Conservation (phyloP, 2,888 invertebrate species). For the Schrankia costaestrigalis region DNA sequence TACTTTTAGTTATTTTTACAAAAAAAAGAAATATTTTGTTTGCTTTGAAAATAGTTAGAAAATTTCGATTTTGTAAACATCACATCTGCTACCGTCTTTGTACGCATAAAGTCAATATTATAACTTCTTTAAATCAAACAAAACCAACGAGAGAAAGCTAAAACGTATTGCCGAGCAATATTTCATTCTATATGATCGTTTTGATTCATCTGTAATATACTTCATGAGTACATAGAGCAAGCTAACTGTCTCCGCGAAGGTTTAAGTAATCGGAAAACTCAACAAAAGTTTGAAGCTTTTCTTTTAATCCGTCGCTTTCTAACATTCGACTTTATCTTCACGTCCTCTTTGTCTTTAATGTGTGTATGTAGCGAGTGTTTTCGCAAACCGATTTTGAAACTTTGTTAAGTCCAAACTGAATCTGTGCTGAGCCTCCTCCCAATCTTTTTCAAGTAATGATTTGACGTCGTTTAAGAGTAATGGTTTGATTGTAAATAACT, state of each 20-base stretch:
- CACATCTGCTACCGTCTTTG: too few relatives aligned
- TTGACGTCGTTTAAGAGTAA: background rate
- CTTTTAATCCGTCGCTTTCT: constrained; percentile 26
- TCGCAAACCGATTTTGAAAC: constrained; percentile 1
- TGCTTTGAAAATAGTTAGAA: too few relatives aligned
- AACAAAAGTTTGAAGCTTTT: constrained; percentile 16
- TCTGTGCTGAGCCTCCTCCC: background rate
- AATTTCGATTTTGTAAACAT: too few relatives aligned
- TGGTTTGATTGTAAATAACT: background rate
- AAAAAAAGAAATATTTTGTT: too few relatives aligned
- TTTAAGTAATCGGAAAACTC: constrained; percentile 28
- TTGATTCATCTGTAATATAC: constrained; percentile 3
- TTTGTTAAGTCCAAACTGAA: constrained; percentile 5
- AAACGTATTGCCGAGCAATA: too few relatives aligned
- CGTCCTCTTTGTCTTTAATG: constrained; percentile 8
- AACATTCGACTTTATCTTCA: constrained; percentile 23
- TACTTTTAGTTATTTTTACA: too few relatives aligned
- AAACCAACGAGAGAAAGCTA: too few relatives aligned
- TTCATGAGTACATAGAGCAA: constrained; percentile 4
- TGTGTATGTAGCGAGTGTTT: constrained; percentile 6
- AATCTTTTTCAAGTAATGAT: background rate
- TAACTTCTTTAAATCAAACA: too few relatives aligned
- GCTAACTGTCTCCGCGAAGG: constrained; percentile 8
- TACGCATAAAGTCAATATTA: too few relatives aligned
- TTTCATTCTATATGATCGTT: too few relatives aligned